Evolutionary conservation across 64 coral and sea anemone species (phyloP), one percentile per base, ranked within the genome.

Genomic region (Catalaphyllia jardinei): DNA sequence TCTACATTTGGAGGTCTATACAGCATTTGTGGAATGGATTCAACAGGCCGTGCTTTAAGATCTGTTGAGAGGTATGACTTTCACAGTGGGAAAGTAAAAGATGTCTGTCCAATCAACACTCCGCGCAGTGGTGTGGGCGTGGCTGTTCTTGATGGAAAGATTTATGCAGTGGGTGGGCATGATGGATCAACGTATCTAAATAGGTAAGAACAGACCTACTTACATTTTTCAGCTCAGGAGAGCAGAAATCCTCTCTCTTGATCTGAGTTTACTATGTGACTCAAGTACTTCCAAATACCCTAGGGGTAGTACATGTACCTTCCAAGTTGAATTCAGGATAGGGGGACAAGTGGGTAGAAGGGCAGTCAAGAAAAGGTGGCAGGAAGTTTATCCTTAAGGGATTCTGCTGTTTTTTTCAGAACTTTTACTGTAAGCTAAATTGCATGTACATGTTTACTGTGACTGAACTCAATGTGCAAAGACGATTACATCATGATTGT

Each of bases 21-120:
- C n/a, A 96, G 94, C 73, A 86, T 96, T n/a, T 92, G 94, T 87
- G 94, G 94, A 31, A 96, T 96, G 94, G 94, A 96, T 78, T 96
- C 94, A 4, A 96, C 94, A 27, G 94, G 94, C 24, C 90, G 93
- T 69, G 88, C 94, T 57, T 80, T 96, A 50, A 93, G 86, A 60
- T 93, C 76, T 39, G 90, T 96, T 3, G 94, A 96, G 57, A 82
- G 77, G 20, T 96, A 96, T 74, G 91, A 96, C 88, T 96, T 96
- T 61, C 90, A 92, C 59, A 93, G 94, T 61, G 51, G 86, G 0
- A 96, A 96, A 61, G 94, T 96, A 73, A 88, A 85, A 29, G 28
- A 86, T 7, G 80, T 96, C 19, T 71, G 86, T 38, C 91, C 94
- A 11, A 80, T 88, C 13, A 92, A 96, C 69, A 90, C 83, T 35